These are phyloP conservation scores for Eumacrocentrus americanus DNA, from an alignment of 2,888 invertebrate genomes.

Conservation along the genomic window DNA sequence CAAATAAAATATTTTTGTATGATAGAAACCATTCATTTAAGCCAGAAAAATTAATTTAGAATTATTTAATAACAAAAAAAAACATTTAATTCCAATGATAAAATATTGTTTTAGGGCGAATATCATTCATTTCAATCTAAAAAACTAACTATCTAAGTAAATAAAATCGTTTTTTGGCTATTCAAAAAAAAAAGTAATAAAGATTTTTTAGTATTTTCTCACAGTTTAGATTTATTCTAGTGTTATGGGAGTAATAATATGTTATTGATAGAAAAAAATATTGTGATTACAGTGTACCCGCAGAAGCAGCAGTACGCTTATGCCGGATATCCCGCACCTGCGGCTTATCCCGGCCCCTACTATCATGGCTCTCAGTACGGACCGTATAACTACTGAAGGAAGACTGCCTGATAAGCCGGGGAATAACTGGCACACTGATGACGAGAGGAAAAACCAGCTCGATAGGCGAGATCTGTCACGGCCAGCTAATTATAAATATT, in stretches of 20 bases:
- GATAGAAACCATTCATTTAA: too few relatives aligned
- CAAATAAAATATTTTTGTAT: too few relatives aligned
- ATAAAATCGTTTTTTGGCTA: too few relatives aligned
- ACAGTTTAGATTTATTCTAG: too few relatives aligned
- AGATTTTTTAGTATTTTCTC: too few relatives aligned
- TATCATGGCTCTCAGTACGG: slow-evolving; percentile 90
- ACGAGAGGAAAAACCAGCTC: background rate
- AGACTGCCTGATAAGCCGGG: slow-evolving; percentile 15
- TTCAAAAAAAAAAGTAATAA: too few relatives aligned
- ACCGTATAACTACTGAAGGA: slow-evolving; percentile 85
- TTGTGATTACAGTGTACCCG: slow-evolving; percentile 77
- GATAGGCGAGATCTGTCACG: background rate
- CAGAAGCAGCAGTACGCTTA: slow-evolving; percentile 94
- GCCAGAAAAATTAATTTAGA: too few relatives aligned
- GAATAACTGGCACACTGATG: background rate
- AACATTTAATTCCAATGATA: too few relatives aligned
- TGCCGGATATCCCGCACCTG: slow-evolving; percentile 81
- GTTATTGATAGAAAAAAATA: slow-evolving; percentile 5
- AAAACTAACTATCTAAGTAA: too few relatives aligned
- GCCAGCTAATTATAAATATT: background rate
- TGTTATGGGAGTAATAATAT: slow-evolving; percentile 11
- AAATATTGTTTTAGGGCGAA: too few relatives aligned
- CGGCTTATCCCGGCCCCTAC: slow-evolving; percentile 87
- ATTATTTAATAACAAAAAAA: too few relatives aligned
- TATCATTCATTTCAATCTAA: too few relatives aligned